Evolutionary conservation across 2,888 invertebrate species (phyloP).

Genomic region (Athetis lepigone): DNA sequence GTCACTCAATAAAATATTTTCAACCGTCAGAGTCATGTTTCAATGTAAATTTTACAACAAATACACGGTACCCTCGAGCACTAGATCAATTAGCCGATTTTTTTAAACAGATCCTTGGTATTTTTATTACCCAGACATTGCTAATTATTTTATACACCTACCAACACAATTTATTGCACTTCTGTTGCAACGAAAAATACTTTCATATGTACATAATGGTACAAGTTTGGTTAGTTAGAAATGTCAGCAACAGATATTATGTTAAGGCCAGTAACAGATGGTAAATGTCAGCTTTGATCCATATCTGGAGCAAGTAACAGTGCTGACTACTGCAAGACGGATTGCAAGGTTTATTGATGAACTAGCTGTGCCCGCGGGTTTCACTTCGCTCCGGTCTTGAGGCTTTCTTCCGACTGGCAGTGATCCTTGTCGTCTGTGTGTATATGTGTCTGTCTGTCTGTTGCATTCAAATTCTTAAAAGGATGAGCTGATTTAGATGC

Average conservation of each 20-base stretch:
- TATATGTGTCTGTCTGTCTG: too few relatives aligned
- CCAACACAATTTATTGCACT: neutral
- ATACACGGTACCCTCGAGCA: too few relatives aligned
- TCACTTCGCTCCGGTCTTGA: neutral
- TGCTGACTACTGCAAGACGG: neutral
- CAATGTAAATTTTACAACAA: too few relatives aligned
- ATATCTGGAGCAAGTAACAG: conserved; percentile 50
- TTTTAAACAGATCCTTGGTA: neutral
- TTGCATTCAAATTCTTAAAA: too few relatives aligned
- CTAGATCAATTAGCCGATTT: too few relatives aligned
- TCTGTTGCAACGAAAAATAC: conserved; percentile 10
- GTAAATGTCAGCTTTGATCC: conserved; percentile 65
- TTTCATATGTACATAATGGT: conserved; percentile 17
- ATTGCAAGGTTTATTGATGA: neutral
- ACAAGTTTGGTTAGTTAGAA: conserved; percentile 58
- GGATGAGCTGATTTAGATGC: too few relatives aligned
- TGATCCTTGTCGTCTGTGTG: too few relatives aligned
- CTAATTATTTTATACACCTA: neutral
- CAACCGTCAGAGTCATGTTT: too few relatives aligned
- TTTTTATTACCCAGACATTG: neutral
- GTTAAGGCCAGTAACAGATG: conserved; percentile 56
- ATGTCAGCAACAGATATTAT: conserved; percentile 66
- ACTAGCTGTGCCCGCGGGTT: neutral
- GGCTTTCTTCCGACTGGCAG: too few relatives aligned
- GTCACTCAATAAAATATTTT: too few relatives aligned